These are phyloP conservation scores for Tupiocoris notatus DNA, from an alignment of 2,888 invertebrate genomes.

Conservation along the genomic window DNA sequence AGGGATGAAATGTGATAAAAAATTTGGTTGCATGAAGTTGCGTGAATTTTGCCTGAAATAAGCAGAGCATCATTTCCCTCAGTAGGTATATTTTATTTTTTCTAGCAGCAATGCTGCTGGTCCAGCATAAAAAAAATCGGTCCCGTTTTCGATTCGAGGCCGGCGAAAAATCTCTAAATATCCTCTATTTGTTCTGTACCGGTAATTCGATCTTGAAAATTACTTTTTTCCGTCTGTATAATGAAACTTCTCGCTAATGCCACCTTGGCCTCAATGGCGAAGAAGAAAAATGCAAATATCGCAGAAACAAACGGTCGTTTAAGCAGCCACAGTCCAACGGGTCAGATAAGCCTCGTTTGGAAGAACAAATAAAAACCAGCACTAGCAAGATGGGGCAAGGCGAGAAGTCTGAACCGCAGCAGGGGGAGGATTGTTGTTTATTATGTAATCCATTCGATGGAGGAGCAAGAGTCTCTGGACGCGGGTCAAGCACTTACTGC, in stretches of 20 bases:
- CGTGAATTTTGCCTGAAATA: too few species aligned
- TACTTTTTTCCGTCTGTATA: neutral
- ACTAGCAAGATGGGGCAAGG: too few species aligned
- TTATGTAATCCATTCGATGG: neutral
- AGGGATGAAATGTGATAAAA: too few species aligned
- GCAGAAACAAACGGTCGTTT: neutral
- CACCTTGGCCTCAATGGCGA: neutral
- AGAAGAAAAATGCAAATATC: neutral
- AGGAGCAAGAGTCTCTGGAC: neutral
- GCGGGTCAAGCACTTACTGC: neutral
- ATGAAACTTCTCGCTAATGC: neutral
- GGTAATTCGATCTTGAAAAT: neutral
- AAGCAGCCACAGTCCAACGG: neutral
- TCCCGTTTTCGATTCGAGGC: too few species aligned
- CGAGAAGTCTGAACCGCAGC: too few species aligned
- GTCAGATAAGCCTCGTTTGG: neutral
- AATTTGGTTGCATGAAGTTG: too few species aligned
- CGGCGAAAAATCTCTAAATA: too few species aligned
- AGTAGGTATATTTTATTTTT: too few species aligned
- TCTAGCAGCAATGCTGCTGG: too few species aligned
- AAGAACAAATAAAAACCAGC: neutral
- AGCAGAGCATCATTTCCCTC: too few species aligned
- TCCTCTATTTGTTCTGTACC: neutral
- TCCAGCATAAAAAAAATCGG: too few species aligned
- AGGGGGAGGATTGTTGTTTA: too few species aligned